A percentile compares a stretch with the other conserved stretches of the same genome.
These are phyloP conservation scores for Quiscalus mexicanus DNA, from an alignment of 2,113 vertebrate species.

Conservation along the genomic window DNA sequence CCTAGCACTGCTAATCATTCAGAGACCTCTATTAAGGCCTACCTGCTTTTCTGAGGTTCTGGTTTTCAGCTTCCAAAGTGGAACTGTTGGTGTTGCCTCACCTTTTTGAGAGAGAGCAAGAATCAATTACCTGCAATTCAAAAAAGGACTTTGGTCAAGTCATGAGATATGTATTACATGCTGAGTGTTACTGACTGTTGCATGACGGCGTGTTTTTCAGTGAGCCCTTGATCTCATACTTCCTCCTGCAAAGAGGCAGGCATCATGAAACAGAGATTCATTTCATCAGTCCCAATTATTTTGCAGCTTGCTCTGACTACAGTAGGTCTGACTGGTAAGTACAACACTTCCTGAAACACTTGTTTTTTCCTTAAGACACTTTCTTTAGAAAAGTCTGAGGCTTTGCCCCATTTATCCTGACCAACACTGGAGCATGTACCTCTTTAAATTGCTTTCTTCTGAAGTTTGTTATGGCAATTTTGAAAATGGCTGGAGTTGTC, in stretches of 20 bases:
- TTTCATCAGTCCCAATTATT: constrained; percentile 9
- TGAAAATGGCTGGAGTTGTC: not conserved
- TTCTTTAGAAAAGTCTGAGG: not conserved
- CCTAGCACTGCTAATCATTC: not conserved
- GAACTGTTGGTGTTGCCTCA: not conserved
- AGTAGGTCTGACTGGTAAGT: constrained; percentile 67
- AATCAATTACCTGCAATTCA: not conserved
- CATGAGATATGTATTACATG: accelerated
- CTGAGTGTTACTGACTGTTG: not conserved
- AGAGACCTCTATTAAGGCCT: not conserved
- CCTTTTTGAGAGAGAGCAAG: not conserved
- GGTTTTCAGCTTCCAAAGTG: not conserved
- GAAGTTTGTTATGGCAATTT: not conserved
- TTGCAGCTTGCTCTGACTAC: constrained; percentile 60
- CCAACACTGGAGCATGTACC: not conserved
- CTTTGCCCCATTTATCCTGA: not conserved
- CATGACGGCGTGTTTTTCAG: constrained; percentile 68
- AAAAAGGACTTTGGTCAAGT: constrained; percentile 1
- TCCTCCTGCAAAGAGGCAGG: not conserved
- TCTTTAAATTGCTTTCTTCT: not conserved
- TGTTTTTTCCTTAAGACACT: not conserved
- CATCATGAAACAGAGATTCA: constrained; percentile 62
- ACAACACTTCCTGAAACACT: not conserved
- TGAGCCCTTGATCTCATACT: constrained; percentile 40
- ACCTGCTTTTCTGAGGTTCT: not conserved